A percentile compares a stretch with the other conserved stretches of the same genome.
Conservation (phyloP, 2,113 vertebrate genomes). For the Coptodon rendalli region DNA sequence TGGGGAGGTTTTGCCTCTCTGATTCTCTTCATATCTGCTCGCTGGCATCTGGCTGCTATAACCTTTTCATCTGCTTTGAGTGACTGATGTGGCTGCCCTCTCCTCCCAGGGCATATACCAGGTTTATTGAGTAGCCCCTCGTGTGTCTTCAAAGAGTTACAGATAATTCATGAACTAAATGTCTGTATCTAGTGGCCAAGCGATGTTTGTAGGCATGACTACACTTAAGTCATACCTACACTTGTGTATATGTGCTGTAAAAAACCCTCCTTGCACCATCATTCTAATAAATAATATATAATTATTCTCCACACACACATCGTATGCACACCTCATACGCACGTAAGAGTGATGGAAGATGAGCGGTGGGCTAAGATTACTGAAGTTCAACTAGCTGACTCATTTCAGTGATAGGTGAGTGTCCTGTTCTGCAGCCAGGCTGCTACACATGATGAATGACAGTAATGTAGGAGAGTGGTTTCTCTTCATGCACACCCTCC, state of each 20-base stretch:
- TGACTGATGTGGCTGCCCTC: conserved; percentile 38
- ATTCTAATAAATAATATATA: not conserved
- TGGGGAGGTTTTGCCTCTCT: conserved; percentile 9
- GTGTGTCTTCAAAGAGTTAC: conserved; percentile 28
- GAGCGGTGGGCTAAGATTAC: not conserved
- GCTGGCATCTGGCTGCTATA: conserved; percentile 20
- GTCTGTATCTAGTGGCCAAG: conserved; percentile 11
- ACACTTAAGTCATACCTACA: not conserved
- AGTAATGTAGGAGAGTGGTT: conserved; percentile 39
- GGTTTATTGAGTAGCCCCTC: conserved; percentile 32
- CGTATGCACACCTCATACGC: not conserved
- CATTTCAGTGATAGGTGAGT: conserved; percentile 17
- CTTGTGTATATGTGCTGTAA: not conserved
- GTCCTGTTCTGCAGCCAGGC: not conserved
- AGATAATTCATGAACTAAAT: conserved; percentile 45
- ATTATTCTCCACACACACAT: not conserved
- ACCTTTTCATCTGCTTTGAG: conserved; percentile 47
- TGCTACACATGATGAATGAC: conserved; percentile 44
- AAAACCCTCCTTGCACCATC: not conserved
- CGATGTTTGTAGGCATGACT: not conserved
- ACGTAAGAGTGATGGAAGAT: conserved; percentile 3
- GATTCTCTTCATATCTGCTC: conserved; percentile 13
- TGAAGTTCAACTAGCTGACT: conserved; percentile 17
- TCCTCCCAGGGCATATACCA: conserved; percentile 26
- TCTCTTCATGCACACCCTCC: conserved; percentile 1